Percentiles rank a stretch among this genome's conserved stretches.
Evolutionary conservation across 2,888 invertebrate species (phyloP).

Genomic region (Drosophila phalerata): DNA sequence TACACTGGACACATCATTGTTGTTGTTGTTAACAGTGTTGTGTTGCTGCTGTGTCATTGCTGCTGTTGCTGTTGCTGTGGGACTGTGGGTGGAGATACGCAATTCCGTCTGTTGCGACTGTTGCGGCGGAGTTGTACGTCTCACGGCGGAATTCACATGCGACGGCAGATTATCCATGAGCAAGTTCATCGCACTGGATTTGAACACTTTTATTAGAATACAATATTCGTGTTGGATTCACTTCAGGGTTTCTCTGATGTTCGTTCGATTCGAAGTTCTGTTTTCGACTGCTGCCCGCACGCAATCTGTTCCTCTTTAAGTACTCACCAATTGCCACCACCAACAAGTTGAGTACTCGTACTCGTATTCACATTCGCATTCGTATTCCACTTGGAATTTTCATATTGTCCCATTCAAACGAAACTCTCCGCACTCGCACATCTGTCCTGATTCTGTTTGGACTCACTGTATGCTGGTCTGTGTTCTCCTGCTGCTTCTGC

Average conservation of each 20-base stretch:
- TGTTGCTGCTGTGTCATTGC: slow-evolving; percentile 47
- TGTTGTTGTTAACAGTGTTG: slow-evolving; percentile 70
- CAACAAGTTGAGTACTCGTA: slow-evolving; percentile 4
- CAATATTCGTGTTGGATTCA: not conserved
- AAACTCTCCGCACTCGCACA: slow-evolving; percentile 80
- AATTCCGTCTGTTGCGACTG: slow-evolving; percentile 56
- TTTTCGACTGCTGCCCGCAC: slow-evolving; percentile 83
- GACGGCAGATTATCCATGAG: slow-evolving; percentile 88
- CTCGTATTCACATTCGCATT: slow-evolving; percentile 45
- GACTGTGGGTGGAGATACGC: slow-evolving; percentile 57
- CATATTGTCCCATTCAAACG: slow-evolving; percentile 85
- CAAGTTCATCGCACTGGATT: slow-evolving; percentile 85
- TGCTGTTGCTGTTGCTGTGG: slow-evolving; percentile 42
- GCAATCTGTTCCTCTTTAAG: slow-evolving; percentile 86
- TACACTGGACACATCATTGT: slow-evolving; percentile 72
- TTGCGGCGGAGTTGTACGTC: slow-evolving; percentile 68
- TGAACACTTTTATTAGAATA: slow-evolving; percentile 14
- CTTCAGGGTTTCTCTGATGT: not conserved
- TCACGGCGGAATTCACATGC: slow-evolving; percentile 64
- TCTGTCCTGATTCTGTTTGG: slow-evolving; percentile 83
- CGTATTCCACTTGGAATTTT: slow-evolving; percentile 77
- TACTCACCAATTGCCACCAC: slow-evolving; percentile 77
- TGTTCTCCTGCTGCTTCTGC: slow-evolving; percentile 34
- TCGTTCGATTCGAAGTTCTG: slow-evolving; percentile 79
- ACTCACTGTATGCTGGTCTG: slow-evolving; percentile 4